Evolutionary conservation across 2,888 invertebrate genomes (phyloP), one percentile per base, ranked within the genome.

Genomic region (Steinernema scapterisci): DNA sequence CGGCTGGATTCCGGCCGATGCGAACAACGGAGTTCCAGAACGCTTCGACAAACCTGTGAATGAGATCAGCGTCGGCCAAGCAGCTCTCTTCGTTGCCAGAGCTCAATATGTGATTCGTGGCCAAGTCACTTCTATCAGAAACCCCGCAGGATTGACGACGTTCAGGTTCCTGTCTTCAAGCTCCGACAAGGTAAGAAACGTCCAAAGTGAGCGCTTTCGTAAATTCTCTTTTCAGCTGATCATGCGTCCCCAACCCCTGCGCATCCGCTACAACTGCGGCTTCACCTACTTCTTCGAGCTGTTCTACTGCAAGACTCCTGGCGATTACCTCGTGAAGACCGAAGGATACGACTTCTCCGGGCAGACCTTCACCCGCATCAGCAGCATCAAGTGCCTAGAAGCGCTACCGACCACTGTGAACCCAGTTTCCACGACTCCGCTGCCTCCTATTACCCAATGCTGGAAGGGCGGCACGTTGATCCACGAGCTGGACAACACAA

Each of bases 351-450:
- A 78, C 25, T 78, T 78, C 74, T 16, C 51, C 48, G 84, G 84
- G 19, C 79, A 82, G 74, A 71, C 54, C 25, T 84, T 84, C 81
- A 76, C 83, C 11, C 75, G 84, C 74, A 77, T 80, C 43, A 51
- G 77, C 0, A 44, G 76, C 16, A 80, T 82, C 71, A 63, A 70
- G 23, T 83, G 82, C 51, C 51, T 80, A 9, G 71, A 27, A 3
- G 31, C 38, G 3, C 74, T 77, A 45, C 77, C 80, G 56, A 70
- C 71, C 9, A 72, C 72, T 0, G 23, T 77, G 23, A 73, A 76
- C n/a, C 78, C 78, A 0, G 31, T 54, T 3, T 38, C 78, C 13
- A 56, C 78, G 7, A 31, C 75, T 9, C 73, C 79, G 5, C 19
- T 19, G 6, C 56, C 73, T 6, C n/a, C 48, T 11, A 25, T 71